Base-by-base conservation (phyloP, 2,797 vertebrate species). In the Siniperca undulata region DNA sequence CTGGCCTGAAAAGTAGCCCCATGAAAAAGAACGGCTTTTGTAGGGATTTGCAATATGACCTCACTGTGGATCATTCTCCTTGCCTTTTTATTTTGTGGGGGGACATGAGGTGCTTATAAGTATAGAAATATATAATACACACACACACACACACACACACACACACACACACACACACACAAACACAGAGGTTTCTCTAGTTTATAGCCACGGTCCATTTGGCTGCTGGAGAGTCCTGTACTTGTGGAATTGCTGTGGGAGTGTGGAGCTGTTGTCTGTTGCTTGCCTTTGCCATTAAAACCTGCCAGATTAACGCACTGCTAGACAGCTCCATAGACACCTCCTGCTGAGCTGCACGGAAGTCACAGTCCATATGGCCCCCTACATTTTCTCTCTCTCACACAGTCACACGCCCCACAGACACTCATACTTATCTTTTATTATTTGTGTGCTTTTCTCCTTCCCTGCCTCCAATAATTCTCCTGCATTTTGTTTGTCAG, bases 221-320 rank as follows among this genome's bases (percentile, higher is more conserved):
- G 76, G 69, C 83, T 82, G 81, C 78, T 69, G 75, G 78, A 83
- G 81, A 87, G 67, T 80, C 82, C 77, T 77, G 74, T 74, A 71
- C 73, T 77, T 60, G 75, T 77, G 67, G 72, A 76, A 81, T 66
- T 78, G 75, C 75, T 70, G 71, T 82, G 81, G 74, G 87, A 87
- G 77, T 80, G 61, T 14, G 1, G 70, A 62, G 56, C 81, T 78
- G 79, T 69, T 79, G 70, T 58, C 66, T 81, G 77, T 46, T 76
- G 65, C 82, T 81, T 85, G 82, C 66, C 77, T 85, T 62, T 66
- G 55, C 88, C 85, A 90, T 89, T 92, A 90, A 89, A 91, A 87
- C 40, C 80, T 90, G 85, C 81, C 84, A 89, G 85, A 93, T 89
- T 70, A 89, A 86, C n/a, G 36, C 85, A 72, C 85, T 72, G 80